Percentiles rank a stretch among this genome's conserved stretches.
These are phyloP conservation scores for Diachasmimorpha longicaudata DNA, from an alignment of 1,140 invertebrate species.

Conservation along the genomic window DNA sequence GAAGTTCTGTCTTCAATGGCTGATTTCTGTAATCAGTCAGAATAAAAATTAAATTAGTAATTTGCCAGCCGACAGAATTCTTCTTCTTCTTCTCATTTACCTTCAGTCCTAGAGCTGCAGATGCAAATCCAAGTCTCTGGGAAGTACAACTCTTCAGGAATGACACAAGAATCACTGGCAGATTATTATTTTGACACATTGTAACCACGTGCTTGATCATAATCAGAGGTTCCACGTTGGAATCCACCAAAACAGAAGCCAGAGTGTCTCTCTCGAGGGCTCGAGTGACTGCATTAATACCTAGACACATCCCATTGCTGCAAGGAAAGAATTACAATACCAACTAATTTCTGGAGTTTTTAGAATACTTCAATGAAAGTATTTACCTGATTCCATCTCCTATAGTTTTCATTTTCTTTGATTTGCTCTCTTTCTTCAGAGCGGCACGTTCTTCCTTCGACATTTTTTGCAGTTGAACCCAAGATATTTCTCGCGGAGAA, in stretches of 20 bases:
- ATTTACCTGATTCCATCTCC: slow-evolving; percentile 35
- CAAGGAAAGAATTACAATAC: slow-evolving; percentile 33
- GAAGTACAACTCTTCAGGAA: slow-evolving; percentile 45
- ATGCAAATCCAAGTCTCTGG: slow-evolving; percentile 45
- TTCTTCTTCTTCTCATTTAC: slow-evolving; percentile 32
- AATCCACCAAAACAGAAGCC: slow-evolving; percentile 50
- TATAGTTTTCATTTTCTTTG: neutral
- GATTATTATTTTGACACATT: slow-evolving; percentile 50
- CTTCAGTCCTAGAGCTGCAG: slow-evolving; percentile 48
- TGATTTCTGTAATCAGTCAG: slow-evolving; percentile 30
- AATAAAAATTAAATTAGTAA: neutral
- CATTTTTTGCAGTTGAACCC: slow-evolving; percentile 45
- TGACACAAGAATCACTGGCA: slow-evolving; percentile 49
- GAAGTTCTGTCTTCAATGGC: slow-evolving; percentile 28
- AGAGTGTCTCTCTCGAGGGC: slow-evolving; percentile 49
- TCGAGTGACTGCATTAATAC: slow-evolving; percentile 54
- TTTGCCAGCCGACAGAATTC: no score
- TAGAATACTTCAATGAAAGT: neutral
- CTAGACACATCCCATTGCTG: slow-evolving; percentile 48
- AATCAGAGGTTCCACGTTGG: slow-evolving; percentile 46
- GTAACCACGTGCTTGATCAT: slow-evolving; percentile 53
- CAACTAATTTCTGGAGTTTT: no score
- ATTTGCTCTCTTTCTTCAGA: slow-evolving; percentile 32
- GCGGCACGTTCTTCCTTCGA: slow-evolving; percentile 44
- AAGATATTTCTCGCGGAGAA: slow-evolving; percentile 34